Evolutionary conservation across 2,888 invertebrate species (phyloP).

Genomic region (Tanypteryx hageni): DNA sequence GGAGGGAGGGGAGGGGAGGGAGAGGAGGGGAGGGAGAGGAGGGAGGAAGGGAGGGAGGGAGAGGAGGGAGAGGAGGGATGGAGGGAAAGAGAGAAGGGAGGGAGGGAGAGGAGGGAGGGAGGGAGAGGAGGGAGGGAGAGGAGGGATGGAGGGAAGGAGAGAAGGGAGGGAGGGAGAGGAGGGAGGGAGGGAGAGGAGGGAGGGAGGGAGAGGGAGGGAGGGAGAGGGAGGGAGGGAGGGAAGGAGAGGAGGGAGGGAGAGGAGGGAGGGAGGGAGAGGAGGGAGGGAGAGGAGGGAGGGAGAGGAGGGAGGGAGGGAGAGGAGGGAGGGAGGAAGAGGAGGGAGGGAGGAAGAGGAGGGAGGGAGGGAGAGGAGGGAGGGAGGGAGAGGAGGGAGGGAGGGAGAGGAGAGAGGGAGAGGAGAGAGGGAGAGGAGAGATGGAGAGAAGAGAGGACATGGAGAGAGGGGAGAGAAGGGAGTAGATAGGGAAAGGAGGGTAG

Average conservation of each 20-base stretch:
- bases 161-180: not conserved
- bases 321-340: not conserved
- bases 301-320: not conserved
- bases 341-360: not conserved
- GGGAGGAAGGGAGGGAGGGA: not conserved
- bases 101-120: not conserved
- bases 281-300: not conserved
- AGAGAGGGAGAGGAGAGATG: not conserved
- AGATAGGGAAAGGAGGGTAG: not conserved
- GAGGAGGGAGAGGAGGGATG: not conserved
- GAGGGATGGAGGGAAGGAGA: too few relatives aligned
- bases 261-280: not conserved
- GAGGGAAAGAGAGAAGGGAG: not conserved
- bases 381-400: not conserved
- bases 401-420: not conserved
- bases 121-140: not conserved
- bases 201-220: not conserved
- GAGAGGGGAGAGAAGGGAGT: not conserved
- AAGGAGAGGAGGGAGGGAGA: not conserved
- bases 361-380: too few relatives aligned
- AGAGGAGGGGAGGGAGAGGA: not conserved
- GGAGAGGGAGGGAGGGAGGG: not conserved
- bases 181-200: too few relatives aligned
- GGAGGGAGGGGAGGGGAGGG: not conserved
- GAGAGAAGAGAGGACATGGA: too few relatives aligned